Base-by-base conservation (phyloP, 2,888 invertebrate genomes). In the Exocentrus adspersus region DNA sequence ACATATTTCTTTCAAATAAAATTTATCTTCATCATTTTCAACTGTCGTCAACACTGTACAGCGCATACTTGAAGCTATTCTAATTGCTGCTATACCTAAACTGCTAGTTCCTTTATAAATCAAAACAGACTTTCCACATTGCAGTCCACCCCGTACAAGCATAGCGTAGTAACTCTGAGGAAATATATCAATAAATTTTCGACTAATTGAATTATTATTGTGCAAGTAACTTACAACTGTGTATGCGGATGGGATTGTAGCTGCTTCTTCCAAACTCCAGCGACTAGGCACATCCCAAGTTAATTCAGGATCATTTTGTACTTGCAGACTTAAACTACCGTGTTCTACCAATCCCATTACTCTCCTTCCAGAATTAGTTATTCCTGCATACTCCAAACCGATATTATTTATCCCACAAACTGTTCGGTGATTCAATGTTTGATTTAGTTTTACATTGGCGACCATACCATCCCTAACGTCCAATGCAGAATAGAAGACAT, bases 381-480 rank as follows among this genome's bases (percentile, higher is more conserved):
- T 54, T 1, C 77, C 77, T 6, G 95, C 87, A 82, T 95, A 96
- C 82, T 97, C 97, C 72, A 96, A 85, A 21, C 97, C 97, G 57
- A 97, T 86, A 72, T 95, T 90, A 81, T 95, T 94, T 70, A 97
- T 96, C 84, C 92, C 86, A 65, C 87, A 89, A 41, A 91, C 91
- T 63, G 92, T 84, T 77, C 90, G 93, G n/a, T 96, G 95, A 64
- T 95, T 86, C 56, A 95, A 94, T 85, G 96, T 95, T 10, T 94
- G 93, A 56, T 95, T 92, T 70, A 97, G 86, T 84, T 96, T 95
- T 72, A 97, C 97, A 20, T 94, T 93, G 24, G 97, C 95, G 77
- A 97, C 84, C 97, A 98, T 97, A 68, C 97, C 89, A 83, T 98
- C 97, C 72, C 96, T 90, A 91, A 97, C 97, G 85, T 98, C 98